Percentiles rank a stretch among this genome's conserved stretches.
Conservation (phyloP, 2,888 invertebrate genomes). For the Megalurothrips usitatus region DNA sequence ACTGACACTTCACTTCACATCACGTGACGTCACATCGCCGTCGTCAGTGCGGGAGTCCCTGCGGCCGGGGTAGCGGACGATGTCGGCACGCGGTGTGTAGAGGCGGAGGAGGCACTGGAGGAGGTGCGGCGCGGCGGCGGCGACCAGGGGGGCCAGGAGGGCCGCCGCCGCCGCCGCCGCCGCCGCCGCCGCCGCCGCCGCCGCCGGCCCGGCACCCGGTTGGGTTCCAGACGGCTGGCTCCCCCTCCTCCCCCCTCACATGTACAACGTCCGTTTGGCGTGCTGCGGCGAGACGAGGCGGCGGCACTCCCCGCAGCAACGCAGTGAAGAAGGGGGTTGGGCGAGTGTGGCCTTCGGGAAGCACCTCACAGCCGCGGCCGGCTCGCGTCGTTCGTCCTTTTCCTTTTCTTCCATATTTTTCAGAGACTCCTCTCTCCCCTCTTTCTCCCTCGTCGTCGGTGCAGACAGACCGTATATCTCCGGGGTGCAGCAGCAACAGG, state of each 20-base stretch:
- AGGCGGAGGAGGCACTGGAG: background rate
- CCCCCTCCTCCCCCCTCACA: background rate
- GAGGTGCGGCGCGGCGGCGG: background rate
- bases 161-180: background rate
- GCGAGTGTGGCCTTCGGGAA: background rate
- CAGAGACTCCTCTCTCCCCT: too few species aligned
- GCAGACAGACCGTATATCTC: too few species aligned
- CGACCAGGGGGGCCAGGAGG: background rate
- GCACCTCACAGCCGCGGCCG: background rate
- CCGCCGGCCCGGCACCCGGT: background rate
- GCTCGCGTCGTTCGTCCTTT: too few species aligned
- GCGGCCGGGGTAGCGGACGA: too few species aligned
- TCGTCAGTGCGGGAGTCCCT: too few species aligned
- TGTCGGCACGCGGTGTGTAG: background rate
- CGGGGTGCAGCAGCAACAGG: too few species aligned
- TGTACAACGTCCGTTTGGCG: background rate
- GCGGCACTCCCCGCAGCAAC: background rate
- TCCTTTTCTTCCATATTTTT: too few species aligned
- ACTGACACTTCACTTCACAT: too few species aligned
- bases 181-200: background rate
- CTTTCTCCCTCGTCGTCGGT: too few species aligned
- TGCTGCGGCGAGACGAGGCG: background rate
- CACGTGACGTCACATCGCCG: too few species aligned
- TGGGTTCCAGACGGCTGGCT: conserved; percentile 15
- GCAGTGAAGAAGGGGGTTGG: background rate